Conservation (phyloP, 1,140 invertebrate species). For the Yoshiicerus persimilis region DNA sequence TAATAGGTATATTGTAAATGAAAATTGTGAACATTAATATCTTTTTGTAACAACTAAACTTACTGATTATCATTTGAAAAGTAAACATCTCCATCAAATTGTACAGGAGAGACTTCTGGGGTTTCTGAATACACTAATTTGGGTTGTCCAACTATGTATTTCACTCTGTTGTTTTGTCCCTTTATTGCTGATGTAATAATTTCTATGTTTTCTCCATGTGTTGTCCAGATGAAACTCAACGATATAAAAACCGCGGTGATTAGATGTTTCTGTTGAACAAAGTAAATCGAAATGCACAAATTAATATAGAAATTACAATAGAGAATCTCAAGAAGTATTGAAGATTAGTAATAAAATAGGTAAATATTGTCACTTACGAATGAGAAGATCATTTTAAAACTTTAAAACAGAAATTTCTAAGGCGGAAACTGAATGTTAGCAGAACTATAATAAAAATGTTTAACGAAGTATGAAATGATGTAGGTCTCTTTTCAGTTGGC, state of each 20-base stretch:
- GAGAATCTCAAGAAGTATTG: not conserved
- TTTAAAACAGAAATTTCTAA: too few species aligned
- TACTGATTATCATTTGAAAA: not conserved
- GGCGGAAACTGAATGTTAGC: too few species aligned
- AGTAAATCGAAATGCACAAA: not conserved
- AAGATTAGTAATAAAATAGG: not conserved
- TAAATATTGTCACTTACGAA: not conserved
- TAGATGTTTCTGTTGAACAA: not conserved
- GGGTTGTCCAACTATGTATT: not conserved
- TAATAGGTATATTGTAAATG: too few species aligned
- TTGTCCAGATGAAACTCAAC: not conserved
- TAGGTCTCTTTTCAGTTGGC: not conserved
- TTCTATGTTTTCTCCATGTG: not conserved
- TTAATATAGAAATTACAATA: not conserved
- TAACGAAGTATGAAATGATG: not conserved
- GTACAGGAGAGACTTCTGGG: not conserved
- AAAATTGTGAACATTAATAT: too few species aligned
- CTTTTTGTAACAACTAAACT: not conserved
- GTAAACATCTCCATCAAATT: not conserved
- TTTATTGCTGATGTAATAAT: not conserved
- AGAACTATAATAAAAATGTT: too few species aligned
- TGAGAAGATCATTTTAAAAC: not conserved
- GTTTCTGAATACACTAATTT: not conserved
- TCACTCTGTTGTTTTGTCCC: not conserved
- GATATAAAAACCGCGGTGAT: not conserved